Percentiles rank a stretch among this genome's conserved stretches.
Evolutionary conservation across 2,888 invertebrate genomes (phyloP).

Genomic region (Cephus pulcher): DNA sequence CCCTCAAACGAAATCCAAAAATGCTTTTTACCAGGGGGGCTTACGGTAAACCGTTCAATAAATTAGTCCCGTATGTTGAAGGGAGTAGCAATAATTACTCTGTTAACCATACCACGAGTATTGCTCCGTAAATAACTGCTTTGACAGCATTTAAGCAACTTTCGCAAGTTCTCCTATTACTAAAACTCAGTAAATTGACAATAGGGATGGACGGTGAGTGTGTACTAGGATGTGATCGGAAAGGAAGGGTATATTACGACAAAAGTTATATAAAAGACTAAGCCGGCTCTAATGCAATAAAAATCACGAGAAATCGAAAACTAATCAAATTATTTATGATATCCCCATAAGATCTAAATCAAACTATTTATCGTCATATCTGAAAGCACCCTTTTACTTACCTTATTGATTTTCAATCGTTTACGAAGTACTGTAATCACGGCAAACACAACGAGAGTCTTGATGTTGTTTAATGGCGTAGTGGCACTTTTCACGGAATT

Average conservation of each 20-base stretch:
- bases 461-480: not conserved
- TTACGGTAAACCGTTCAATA: constrained; percentile 33
- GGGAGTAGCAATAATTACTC: not conserved
- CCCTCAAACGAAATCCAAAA: not conserved
- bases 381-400: not conserved
- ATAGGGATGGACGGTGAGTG: not conserved
- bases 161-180: not conserved
- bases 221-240: not conserved
- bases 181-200: not conserved
- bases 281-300: not conserved
- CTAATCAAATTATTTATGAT: not conserved
- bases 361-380: not conserved
- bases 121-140: not conserved
- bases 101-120: not conserved
- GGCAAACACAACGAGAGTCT: not conserved
- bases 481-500: not conserved
- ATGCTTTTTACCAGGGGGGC: not conserved
- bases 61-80: constrained; percentile 36
- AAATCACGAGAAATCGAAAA: not conserved
- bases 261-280: not conserved
- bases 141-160: not conserved
- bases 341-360: not conserved
- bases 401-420: not conserved
- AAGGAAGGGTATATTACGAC: not conserved
- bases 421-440: not conserved